Base-by-base conservation (phyloP, 1,140 invertebrate species). In the Bradynema listronoti region DNA sequence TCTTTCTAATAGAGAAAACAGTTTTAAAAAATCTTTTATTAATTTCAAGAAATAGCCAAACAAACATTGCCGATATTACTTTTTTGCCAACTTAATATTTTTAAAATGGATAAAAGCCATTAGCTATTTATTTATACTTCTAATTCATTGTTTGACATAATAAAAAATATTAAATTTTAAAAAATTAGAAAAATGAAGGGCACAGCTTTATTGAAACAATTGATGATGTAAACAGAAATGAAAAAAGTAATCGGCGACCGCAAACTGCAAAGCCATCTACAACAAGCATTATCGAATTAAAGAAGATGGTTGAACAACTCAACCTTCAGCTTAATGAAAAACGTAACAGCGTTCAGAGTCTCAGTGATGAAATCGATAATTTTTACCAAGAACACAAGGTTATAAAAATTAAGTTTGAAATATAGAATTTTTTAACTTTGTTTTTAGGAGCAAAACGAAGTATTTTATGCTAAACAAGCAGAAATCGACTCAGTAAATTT, bases 381-480 rank as follows among this genome's bases (percentile, higher is more conserved):
- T 66, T 71, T 49, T 70, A 68, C 34, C 2, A 19, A 4, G 22
- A 71, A 51, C 58, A 71, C 27, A 67, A 66, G 51, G 65, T 56
- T 41, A 50, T 19, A 4, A 7, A n/a, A 39, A 57, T 33, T 2
- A 16, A 6, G 22, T 9, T 1, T n/a, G 19, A n/a, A 30, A n/a
- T 54, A 1, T n/a, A 55, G 19, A 55, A n/a, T 54, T 19, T 5
- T 19, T 57, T 36, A 39, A 56, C 9, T 56, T 50, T 6, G 19
- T 22, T 52, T 71, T 56, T 36, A 67, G 65, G 33, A 56, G 27
- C 47, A 69, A 58, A 67, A 67, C 34, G 66, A 71, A 43, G 22
- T 33, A 7, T 66, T 72, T 50, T 56, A 74, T n/a, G 45, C 61
- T 1, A 66, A 65, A 22, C 45, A 68, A 49, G 41, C 52, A 30